A percentile compares a stretch with the other conserved stretches of the same genome.
Evolutionary conservation across 2,888 invertebrate genomes (phyloP).

Genomic region (Lycocerus yunnanus): DNA sequence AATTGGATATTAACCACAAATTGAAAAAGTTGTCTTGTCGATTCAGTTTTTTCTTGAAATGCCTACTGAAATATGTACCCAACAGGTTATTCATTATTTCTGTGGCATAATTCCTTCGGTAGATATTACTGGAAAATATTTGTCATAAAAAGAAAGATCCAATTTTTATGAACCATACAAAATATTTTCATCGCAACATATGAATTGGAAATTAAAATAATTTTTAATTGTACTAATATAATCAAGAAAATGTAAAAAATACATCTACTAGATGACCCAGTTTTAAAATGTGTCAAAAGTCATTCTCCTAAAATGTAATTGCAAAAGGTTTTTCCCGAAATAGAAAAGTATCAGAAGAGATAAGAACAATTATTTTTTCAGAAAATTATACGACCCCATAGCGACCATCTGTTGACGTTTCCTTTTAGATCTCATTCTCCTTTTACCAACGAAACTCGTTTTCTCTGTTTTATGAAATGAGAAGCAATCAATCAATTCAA

Average conservation of each 20-base stretch:
- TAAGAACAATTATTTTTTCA: neutral
- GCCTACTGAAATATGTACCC: neutral
- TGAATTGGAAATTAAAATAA: too few relatives aligned
- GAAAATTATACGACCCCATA: neutral
- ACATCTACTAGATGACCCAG: neutral
- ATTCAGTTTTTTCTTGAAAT: neutral
- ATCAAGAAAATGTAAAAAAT: too few relatives aligned
- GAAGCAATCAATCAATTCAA: neutral
- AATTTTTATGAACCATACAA: too few relatives aligned
- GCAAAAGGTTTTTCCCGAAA: neutral
- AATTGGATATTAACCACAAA: neutral
- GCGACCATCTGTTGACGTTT: neutral
- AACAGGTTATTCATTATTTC: neutral
- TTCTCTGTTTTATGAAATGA: neutral
- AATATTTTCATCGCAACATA: too few relatives aligned
- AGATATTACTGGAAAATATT: too few relatives aligned
- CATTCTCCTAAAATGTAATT: neutral
- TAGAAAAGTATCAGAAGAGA: neutral
- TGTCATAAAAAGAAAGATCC: too few relatives aligned
- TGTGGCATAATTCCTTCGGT: neutral
- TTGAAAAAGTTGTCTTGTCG: neutral
- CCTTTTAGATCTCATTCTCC: neutral
- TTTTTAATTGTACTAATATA: neutral
- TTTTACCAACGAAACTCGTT: neutral
- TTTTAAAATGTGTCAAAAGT: neutral